Evolutionary conservation across 2,888 invertebrate genomes (phyloP).

Genomic region (Lepidocyrtoides sp.): DNA sequence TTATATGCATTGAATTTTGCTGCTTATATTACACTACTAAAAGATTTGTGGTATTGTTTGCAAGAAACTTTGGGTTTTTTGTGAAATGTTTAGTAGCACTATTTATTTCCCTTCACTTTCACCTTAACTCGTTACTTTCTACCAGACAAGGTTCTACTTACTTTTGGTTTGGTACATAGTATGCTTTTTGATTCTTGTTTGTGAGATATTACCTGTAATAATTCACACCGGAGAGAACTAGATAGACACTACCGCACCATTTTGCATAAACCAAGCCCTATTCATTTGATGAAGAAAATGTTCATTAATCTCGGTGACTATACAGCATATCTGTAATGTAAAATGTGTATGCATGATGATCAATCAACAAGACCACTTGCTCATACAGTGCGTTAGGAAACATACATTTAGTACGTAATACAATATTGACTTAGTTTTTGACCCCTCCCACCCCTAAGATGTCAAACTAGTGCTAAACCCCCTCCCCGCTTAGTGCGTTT

Average conservation of each 20-base stretch:
- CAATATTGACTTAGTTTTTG: too few relatives aligned
- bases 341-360: too few relatives aligned
- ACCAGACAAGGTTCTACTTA: background rate
- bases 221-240: background rate
- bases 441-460: too few relatives aligned
- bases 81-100: background rate
- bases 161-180: background rate
- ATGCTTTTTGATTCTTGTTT: background rate
- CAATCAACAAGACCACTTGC: too few relatives aligned
- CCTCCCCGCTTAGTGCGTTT: too few relatives aligned
- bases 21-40: too few relatives aligned
- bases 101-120: background rate
- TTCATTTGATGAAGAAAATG: conserved; percentile 1
- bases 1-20: too few relatives aligned
- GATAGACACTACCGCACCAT: background rate
- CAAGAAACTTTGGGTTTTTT: background rate
- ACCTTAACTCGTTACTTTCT: background rate
- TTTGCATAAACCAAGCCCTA: conserved; percentile 5
- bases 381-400: too few relatives aligned
- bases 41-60: too few relatives aligned
- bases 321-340: too few relatives aligned
- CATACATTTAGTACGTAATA: too few relatives aligned
- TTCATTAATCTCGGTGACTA: conserved; percentile 23
- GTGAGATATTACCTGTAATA: background rate
- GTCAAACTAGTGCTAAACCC: too few relatives aligned